A percentile compares a stretch with the other conserved stretches of the same genome.
phyloP scores from a whole-genome alignment of 2,797 vertebrate species.

The Helarctos malayanus region DNA sequence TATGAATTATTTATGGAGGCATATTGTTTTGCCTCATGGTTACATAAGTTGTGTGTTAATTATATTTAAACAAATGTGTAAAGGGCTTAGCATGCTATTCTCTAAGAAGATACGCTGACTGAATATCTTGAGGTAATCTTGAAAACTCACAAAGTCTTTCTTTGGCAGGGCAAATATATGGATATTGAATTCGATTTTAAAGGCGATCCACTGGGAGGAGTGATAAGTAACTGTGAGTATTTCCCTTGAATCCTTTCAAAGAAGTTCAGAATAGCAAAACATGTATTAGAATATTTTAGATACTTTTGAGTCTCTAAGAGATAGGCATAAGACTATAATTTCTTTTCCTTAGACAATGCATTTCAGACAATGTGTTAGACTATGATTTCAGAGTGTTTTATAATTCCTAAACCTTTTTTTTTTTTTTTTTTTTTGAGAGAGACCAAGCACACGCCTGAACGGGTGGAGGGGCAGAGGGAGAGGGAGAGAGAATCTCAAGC shows the following conservation, averaged over 20 bases:
- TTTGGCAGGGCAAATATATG: conserved; percentile 98
- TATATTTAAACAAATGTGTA: conserved; percentile 6
- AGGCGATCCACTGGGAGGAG: conserved; percentile 98
- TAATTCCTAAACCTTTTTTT: not conserved
- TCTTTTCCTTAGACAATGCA: not conserved
- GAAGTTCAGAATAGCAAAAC: not conserved
- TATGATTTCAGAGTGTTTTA: conserved; percentile 54
- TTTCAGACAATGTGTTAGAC: not conserved
- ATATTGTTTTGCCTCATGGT: not conserved
- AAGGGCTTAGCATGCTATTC: not conserved
- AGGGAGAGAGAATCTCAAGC: not conserved
- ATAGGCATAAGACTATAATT: not conserved
- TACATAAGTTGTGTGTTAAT: conserved; percentile 23
- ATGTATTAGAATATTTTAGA: not conserved
- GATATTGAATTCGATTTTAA: conserved; percentile 99
- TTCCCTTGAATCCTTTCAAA: not conserved
- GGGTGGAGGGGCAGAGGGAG: not conserved
- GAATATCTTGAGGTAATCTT: conserved; percentile 2
- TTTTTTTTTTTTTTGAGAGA: not conserved
- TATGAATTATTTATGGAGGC: conserved; percentile 51
- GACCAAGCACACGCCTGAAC: rapidly evolving
- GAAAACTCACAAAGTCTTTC: conserved; percentile 66
- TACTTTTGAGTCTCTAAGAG: not conserved
- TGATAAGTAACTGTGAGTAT: conserved; percentile 99
- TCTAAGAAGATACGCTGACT: not conserved